Evolutionary conservation across 2,888 invertebrate species (phyloP).

Genomic region (Chalcosyrphus nemorum): DNA sequence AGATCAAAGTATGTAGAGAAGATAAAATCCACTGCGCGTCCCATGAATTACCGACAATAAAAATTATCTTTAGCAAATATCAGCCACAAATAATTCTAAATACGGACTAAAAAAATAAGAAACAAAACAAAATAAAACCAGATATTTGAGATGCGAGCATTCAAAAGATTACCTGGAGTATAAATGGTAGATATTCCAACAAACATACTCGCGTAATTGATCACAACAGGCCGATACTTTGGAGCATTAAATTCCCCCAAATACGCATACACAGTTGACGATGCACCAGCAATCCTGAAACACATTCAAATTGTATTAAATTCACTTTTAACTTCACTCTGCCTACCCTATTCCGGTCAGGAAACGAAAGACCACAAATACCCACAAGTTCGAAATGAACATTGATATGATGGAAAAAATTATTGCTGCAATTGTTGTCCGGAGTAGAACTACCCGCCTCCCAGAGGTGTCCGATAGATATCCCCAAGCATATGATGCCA

Average conservation of each 20-base stretch:
- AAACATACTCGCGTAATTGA: slow-evolving; percentile 81
- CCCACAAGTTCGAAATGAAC: slow-evolving; percentile 82
- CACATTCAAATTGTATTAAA: background rate
- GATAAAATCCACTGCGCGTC: too few species aligned
- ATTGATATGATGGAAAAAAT: slow-evolving; percentile 83
- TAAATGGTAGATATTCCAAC: slow-evolving; percentile 78
- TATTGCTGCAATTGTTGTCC: slow-evolving; percentile 82
- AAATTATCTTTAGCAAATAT: background rate
- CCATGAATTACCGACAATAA: too few species aligned
- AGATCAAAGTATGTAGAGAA: too few species aligned
- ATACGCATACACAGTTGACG: slow-evolving; percentile 82
- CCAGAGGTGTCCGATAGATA: slow-evolving; percentile 84
- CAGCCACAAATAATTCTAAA: background rate
- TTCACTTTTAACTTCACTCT: background rate
- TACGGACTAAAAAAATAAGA: background rate
- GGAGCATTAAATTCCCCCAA: slow-evolving; percentile 81
- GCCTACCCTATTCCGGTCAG: slow-evolving; percentile 84
- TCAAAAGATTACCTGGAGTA: slow-evolving; percentile 49
- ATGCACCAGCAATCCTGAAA: slow-evolving; percentile 81
- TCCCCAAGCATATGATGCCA: slow-evolving; percentile 85
- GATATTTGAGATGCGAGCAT: background rate
- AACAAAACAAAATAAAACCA: too few species aligned
- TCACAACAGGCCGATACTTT: slow-evolving; percentile 79
- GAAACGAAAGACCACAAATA: slow-evolving; percentile 83
- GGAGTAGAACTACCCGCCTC: slow-evolving; percentile 82